Conservation (phyloP, 2,113 vertebrate species). For the Chionomys nivalis region DNA sequence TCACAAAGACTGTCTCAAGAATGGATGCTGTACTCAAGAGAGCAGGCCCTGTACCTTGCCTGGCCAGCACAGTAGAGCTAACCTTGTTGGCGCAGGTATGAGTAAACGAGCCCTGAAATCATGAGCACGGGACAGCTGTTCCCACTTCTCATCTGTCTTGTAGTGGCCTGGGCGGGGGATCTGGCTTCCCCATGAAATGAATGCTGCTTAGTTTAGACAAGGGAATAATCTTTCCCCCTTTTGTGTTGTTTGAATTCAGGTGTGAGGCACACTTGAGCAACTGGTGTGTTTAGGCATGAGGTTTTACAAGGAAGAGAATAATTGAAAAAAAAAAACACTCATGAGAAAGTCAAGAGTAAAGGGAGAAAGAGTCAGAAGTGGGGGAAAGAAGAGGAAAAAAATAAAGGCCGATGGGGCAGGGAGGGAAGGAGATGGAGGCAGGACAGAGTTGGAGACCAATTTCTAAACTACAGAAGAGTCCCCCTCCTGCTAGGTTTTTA, state of each 20-base stretch:
- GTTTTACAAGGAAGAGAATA: not conserved
- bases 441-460: not conserved
- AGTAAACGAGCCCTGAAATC: no score
- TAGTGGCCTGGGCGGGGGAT: no score
- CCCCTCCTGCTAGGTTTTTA: not conserved
- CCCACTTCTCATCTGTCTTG: no score
- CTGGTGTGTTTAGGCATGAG: not conserved
- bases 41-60: no score
- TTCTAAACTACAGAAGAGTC: not conserved
- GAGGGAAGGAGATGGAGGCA: not conserved
- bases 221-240: not conserved
- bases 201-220: not conserved
- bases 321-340: not conserved
- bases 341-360: accelerated
- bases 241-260: not conserved
- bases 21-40: no score
- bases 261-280: not conserved
- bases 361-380: not conserved
- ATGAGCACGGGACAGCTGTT: no score
- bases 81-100: no score
- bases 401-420: not conserved
- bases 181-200: not conserved
- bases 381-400: accelerated
- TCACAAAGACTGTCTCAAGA: no score
- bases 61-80: no score